Conservation (phyloP, 2,113 vertebrate genomes). For the Platanista minor region DNA sequence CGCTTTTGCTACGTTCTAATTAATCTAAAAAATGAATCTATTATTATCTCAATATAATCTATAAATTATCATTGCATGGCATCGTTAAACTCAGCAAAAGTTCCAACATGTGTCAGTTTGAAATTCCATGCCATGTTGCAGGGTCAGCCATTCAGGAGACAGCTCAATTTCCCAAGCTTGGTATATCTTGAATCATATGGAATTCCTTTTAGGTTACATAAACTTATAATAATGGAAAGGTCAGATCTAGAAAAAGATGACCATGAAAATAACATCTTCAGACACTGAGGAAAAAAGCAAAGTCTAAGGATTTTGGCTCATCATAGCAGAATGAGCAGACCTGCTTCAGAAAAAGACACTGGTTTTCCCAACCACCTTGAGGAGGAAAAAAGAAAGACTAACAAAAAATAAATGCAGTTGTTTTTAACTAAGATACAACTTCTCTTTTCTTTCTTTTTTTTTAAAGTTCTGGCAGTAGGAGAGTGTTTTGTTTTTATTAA, state of each 20-base stretch:
- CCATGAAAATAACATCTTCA: neutral
- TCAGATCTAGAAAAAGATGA: neutral
- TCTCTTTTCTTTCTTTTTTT: neutral
- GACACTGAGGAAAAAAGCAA: neutral
- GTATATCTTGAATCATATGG: neutral
- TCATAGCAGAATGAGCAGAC: neutral
- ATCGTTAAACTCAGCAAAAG: neutral
- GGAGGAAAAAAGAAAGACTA: neutral
- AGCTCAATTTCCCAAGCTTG: neutral
- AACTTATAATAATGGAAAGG: neutral
- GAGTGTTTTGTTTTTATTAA: neutral
- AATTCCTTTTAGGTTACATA: neutral
- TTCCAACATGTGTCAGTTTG: neutral
- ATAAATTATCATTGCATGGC: neutral
- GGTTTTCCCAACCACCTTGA: neutral
- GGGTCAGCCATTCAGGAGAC: neutral
- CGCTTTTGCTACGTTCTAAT: neutral
- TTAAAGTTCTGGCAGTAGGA: neutral
- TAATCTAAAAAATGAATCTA: neutral
- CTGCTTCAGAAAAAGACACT: neutral
- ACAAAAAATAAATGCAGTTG: neutral
- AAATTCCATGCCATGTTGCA: neutral
- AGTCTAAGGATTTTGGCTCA: neutral
- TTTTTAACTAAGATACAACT: neutral
- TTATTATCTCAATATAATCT: neutral